Evolutionary conservation across 2,888 invertebrate genomes (phyloP).

Genomic region (Mythimna ferrago): DNA sequence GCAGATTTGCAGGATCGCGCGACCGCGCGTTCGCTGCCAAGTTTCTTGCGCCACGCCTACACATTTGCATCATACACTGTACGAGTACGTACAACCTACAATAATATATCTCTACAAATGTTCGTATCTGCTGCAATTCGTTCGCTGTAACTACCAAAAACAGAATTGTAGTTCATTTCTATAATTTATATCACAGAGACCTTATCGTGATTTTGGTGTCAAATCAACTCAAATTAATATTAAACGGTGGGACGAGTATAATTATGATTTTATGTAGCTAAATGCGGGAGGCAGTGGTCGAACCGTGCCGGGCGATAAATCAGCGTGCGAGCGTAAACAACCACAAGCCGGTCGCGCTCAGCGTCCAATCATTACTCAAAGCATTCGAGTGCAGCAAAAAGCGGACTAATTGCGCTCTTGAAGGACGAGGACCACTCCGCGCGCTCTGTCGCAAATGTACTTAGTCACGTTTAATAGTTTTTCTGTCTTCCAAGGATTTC

Average conservation of each 20-base stretch:
- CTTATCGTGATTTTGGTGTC: slow-evolving; percentile 62
- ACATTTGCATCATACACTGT: slow-evolving; percentile 85
- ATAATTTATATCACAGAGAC: slow-evolving; percentile 45
- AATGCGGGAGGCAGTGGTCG: slow-evolving; percentile 68
- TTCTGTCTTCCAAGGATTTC: slow-evolving; percentile 78
- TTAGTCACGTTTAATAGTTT: slow-evolving; percentile 89
- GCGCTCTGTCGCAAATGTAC: slow-evolving; percentile 84
- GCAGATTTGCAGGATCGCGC: slow-evolving; percentile 86
- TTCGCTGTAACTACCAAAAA: slow-evolving; percentile 39
- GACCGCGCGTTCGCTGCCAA: slow-evolving; percentile 82
- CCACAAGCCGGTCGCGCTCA: slow-evolving; percentile 77
- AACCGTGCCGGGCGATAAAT: slow-evolving; percentile 78
- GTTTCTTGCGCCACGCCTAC: slow-evolving; percentile 83
- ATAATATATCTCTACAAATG: slow-evolving; percentile 28
- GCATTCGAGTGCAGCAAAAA: slow-evolving; percentile 87
- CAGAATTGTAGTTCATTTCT: slow-evolving; percentile 33
- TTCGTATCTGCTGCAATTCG: slow-evolving; percentile 39
- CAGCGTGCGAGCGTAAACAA: slow-evolving; percentile 85
- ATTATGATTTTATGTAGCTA: slow-evolving; percentile 75
- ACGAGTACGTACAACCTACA: slow-evolving; percentile 73
- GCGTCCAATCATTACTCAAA: slow-evolving; percentile 88
- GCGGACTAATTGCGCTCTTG: slow-evolving; percentile 88
- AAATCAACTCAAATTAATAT: slow-evolving; percentile 70
- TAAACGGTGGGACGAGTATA: slow-evolving; percentile 59
- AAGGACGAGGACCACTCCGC: slow-evolving; percentile 87